Conservation (phyloP, 35 echinoderm and acorn worm species). For the Apostichopus parvimensis region DNA sequence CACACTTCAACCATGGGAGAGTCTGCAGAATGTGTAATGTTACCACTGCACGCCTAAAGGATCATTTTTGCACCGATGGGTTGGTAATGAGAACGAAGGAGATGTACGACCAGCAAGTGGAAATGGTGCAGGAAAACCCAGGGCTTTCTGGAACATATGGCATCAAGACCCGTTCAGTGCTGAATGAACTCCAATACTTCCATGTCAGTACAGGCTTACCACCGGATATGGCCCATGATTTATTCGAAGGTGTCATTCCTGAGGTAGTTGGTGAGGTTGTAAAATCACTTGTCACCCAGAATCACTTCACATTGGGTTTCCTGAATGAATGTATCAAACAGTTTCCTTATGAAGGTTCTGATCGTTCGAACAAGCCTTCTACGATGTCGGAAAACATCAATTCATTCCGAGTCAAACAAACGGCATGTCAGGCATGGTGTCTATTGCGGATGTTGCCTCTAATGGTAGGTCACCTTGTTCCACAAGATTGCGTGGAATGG, state of each 20-base stretch:
- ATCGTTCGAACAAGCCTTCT: constrained; percentile 52
- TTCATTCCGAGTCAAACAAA: constrained; percentile 35
- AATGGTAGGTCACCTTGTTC: constrained; percentile 56
- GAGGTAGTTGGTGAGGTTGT: constrained; percentile 25
- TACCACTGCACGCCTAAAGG: neutral
- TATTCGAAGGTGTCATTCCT: constrained; percentile 54
- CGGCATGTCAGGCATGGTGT: constrained; percentile 42
- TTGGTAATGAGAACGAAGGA: neutral
- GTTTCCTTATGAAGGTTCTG: constrained; percentile 56
- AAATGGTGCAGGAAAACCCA: neutral
- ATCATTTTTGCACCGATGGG: neutral
- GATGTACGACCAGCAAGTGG: neutral
- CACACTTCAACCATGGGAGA: constrained; percentile 42
- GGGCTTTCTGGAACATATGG: neutral
- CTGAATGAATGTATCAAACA: constrained; percentile 34
- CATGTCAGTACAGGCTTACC: constrained; percentile 41
- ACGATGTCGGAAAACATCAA: neutral
- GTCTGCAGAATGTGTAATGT: constrained; percentile 35
- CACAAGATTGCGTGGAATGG: constrained; percentile 5
- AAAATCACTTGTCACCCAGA: neutral
- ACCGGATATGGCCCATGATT: constrained; percentile 51
- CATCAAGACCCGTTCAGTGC: neutral
- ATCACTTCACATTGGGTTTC: constrained; percentile 5
- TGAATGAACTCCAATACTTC: constrained; percentile 44
- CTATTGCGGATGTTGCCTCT: constrained; percentile 48